Conservation (phyloP, 2,113 vertebrate species). For the Aegypius monachus region DNA sequence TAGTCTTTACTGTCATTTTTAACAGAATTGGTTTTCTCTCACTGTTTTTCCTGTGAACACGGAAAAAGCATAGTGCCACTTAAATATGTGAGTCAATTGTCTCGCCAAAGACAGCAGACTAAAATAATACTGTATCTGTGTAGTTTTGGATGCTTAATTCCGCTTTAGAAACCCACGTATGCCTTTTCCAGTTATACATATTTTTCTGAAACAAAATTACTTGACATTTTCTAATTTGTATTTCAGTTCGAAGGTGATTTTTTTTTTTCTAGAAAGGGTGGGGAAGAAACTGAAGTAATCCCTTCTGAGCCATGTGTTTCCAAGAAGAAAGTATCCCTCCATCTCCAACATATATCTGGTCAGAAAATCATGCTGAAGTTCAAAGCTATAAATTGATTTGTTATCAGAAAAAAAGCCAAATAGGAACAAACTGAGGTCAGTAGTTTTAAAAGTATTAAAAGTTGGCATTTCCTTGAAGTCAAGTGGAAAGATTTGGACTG, state of each 20-base stretch:
- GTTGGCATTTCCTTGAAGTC: background rate
- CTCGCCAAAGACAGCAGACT: background rate
- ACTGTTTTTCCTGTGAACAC: background rate
- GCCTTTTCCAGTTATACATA: background rate
- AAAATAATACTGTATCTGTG: background rate
- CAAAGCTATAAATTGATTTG: background rate
- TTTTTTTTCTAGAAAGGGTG: background rate
- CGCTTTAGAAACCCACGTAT: background rate
- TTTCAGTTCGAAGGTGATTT: background rate
- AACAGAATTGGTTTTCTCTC: background rate
- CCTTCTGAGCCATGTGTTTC: background rate
- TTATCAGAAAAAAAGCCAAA: background rate
- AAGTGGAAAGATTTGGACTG: background rate
- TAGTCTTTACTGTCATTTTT: background rate
- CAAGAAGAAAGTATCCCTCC: background rate
- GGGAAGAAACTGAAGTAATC: background rate
- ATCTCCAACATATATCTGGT: background rate
- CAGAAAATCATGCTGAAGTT: background rate
- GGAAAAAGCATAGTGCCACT: background rate
- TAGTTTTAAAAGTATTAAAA: background rate
- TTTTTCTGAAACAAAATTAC: background rate
- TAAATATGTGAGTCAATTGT: background rate
- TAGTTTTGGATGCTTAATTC: background rate
- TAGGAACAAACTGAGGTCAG: background rate
- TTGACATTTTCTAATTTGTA: background rate